Base-by-base conservation (phyloP, 2,797 vertebrate species). In the Paratrypauchen microcephalus region DNA sequence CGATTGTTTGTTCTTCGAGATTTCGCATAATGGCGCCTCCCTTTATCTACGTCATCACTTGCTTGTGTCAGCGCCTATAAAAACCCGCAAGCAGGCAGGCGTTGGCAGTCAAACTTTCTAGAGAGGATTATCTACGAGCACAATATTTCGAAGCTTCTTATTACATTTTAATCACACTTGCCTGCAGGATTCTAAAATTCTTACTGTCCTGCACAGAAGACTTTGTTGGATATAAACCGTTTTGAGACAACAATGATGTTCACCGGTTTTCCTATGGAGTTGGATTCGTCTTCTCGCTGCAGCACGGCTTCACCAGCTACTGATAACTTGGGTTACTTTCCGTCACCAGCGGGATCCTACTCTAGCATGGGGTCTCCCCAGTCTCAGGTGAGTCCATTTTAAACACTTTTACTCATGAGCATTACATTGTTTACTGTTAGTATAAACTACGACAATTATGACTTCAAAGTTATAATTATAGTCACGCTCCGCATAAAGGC, bases 241-340 rank as follows among this genome's bases (percentile, higher is more conserved):
- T 57, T 45, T 69, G 30, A 50, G 63, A 36, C 64, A 80, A 82
- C 69, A 30, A 94, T 92, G 94, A 98, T 99, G 97, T 98, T 95
- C 83, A 95, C 94, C 57, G 88, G 86, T 72, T 97, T 97, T 83
- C 92, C 86, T 83, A 75, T 93, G 70, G 97, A 98, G 61, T 95
- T 96, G 83, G 97, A 98, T 76, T 86, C 95, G 6, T 96, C 96
- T 68, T 98, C 97, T 39, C 96, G 96, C 85, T 97, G 96, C 92
- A 98, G 96, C 91, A 97, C 95, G 74, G 96, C 97, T 69, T 98
- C 97, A 50, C 96, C 96, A 19, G 94, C 94, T 19, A 94, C 89
- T 58, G 96, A 98, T 79, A 96, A 88, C 36, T 81, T 94, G 65
- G 93, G 90, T 61, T 97, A 97, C 73, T 96, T 95, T 65, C 94